Conservation (phyloP, 2,797 vertebrate species). For the Clarias platycephalus region DNA sequence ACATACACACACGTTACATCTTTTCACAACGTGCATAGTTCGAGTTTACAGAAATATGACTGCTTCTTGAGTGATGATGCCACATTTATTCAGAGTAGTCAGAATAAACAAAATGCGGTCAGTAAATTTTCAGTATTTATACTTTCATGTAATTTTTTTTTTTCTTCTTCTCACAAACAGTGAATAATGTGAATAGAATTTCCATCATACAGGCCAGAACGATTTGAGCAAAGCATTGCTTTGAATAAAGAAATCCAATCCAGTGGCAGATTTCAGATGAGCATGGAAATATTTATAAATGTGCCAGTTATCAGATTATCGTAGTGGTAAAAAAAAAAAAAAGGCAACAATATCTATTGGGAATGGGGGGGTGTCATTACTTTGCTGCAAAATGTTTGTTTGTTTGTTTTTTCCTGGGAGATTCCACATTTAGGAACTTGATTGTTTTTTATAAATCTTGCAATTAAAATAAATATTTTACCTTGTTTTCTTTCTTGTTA, state of each 20-base stretch:
- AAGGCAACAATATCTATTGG: background rate
- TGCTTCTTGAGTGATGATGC: slow-evolving; percentile 53
- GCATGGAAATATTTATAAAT: background rate
- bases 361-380: background rate
- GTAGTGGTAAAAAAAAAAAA: background rate
- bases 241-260: background rate
- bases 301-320: background rate
- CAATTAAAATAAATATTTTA: background rate
- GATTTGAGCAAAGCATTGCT: background rate
- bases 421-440: background rate
- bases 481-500: background rate
- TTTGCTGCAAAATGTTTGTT: background rate
- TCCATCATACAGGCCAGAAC: background rate
- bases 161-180: background rate
- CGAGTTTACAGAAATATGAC: slow-evolving; percentile 43
- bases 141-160: slow-evolving; percentile 5
- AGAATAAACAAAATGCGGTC: slow-evolving; percentile 30
- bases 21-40: slow-evolving; percentile 49
- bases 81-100: slow-evolving; percentile 70
- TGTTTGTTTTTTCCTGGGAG: background rate
- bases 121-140: slow-evolving; percentile 23
- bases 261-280: background rate
- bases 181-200: slow-evolving; percentile 5
- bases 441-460: background rate
- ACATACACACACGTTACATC: slow-evolving; percentile 39